Percentiles rank a stretch among this genome's conserved stretches.
phyloP scores from a whole-genome alignment of 92 coral and sea anemone genomes.

The Umimayanthus chanpuru region DNA sequence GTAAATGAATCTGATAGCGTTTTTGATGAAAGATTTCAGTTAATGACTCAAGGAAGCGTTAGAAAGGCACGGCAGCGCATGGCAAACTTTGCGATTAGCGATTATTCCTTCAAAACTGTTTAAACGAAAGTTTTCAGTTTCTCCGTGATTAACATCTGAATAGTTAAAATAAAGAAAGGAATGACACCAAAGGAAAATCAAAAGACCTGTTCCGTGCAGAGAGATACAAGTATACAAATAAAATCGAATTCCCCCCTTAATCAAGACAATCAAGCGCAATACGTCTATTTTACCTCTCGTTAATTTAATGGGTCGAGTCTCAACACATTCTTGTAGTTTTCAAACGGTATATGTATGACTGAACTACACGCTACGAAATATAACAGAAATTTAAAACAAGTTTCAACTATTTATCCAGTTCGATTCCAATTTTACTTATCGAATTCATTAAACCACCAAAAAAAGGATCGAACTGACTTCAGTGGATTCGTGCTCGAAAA shows the following conservation, averaged over 20 bases:
- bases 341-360: neutral
- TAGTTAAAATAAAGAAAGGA: slow-evolving; percentile 1
- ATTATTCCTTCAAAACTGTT: neutral
- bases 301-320: slow-evolving; percentile 19
- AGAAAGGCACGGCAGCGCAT: neutral
- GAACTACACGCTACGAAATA: neutral
- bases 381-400: neutral
- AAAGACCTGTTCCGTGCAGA: slow-evolving; percentile 18
- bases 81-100: neutral
- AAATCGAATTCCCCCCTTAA: slow-evolving; percentile 1
- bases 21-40: neutral
- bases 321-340: neutral
- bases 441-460: neutral
- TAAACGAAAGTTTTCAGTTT: neutral
- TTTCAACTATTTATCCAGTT: neutral
- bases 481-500: slow-evolving; percentile 17
- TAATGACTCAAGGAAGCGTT: neutral
- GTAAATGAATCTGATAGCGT: neutral
- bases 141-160: neutral
- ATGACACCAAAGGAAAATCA: neutral
- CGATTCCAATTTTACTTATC: neutral
- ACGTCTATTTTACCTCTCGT: neutral
- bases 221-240: neutral
- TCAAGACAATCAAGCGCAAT: slow-evolving; percentile 21
- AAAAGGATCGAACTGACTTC: neutral